Conservation (phyloP, 1,140 invertebrate species). For the Papilio polytes region DNA sequence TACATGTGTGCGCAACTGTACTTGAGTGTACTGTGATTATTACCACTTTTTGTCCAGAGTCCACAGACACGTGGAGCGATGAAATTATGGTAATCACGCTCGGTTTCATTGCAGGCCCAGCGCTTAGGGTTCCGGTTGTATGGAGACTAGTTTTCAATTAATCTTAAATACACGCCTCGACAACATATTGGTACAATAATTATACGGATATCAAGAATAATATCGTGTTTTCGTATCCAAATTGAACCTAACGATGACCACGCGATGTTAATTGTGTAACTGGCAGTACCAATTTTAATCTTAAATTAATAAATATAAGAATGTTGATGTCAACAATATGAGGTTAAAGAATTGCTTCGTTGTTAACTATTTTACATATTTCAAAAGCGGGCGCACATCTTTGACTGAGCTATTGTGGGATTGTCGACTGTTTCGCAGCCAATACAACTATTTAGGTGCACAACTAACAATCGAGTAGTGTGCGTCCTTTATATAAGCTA, state of each 20-base stretch:
- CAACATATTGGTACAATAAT: conserved; percentile 34
- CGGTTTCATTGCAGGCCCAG: conserved; percentile 62
- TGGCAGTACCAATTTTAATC: neutral
- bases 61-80: conserved; percentile 73
- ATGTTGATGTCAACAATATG: neutral
- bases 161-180: conserved; percentile 28
- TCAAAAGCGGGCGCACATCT: too few species aligned
- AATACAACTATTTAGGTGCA: too few species aligned
- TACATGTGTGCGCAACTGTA: conserved; percentile 51
- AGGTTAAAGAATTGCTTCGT: neutral
- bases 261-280: neutral
- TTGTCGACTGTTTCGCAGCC: too few species aligned
- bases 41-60: conserved; percentile 75
- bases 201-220: conserved; percentile 20
- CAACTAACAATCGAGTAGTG: too few species aligned
- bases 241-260: conserved; percentile 3
- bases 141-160: conserved; percentile 37
- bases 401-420: too few species aligned
- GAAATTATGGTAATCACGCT: conserved; percentile 79
- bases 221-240: conserved; percentile 17
- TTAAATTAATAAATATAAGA: neutral
- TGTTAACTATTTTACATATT: too few species aligned
- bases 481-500: too few species aligned
- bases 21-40: conserved; percentile 69
- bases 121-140: conserved; percentile 58